Conservation (phyloP, 2,113 vertebrate species). For the Patagioenas fasciata region DNA sequence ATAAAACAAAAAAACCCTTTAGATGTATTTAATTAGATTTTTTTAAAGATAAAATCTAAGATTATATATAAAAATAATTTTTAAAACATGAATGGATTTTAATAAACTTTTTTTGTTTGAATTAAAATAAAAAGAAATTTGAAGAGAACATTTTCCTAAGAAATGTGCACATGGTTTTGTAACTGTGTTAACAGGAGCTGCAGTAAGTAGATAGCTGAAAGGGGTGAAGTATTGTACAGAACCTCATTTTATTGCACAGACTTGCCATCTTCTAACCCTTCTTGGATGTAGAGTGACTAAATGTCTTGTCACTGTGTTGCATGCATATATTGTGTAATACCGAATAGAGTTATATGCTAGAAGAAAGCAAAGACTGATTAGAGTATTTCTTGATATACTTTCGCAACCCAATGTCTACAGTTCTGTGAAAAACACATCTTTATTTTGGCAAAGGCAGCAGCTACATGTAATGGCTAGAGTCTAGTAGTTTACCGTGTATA, state of each 20-base stretch:
- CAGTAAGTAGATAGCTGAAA: not conserved
- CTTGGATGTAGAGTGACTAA: not conserved
- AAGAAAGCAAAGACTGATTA: not conserved
- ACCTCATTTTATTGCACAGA: not conserved
- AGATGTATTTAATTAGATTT: not conserved
- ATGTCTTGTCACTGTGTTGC: not conserved
- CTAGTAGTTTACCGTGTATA: not conserved
- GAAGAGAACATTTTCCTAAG: not conserved
- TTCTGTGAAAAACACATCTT: not conserved
- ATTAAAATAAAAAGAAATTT: not conserved
- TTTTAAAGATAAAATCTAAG: not conserved
- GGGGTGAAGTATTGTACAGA: not conserved
- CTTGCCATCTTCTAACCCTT: not conserved
- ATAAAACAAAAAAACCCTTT: not conserved
- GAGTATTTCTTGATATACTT: not conserved
- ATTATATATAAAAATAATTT: not conserved
- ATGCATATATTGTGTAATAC: not conserved
- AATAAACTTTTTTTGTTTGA: not conserved
- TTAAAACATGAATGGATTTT: not conserved
- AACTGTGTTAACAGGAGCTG: not conserved
- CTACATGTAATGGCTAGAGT: not conserved
- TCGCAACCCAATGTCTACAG: not conserved
- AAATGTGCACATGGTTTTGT: not conserved
- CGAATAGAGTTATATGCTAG: fast-evolving
- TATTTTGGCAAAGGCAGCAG: not conserved